Percentiles rank a stretch among this genome's conserved stretches.
Evolutionary conservation across 2,113 vertebrate genomes (phyloP).

Genomic region (Penelope pileata): DNA sequence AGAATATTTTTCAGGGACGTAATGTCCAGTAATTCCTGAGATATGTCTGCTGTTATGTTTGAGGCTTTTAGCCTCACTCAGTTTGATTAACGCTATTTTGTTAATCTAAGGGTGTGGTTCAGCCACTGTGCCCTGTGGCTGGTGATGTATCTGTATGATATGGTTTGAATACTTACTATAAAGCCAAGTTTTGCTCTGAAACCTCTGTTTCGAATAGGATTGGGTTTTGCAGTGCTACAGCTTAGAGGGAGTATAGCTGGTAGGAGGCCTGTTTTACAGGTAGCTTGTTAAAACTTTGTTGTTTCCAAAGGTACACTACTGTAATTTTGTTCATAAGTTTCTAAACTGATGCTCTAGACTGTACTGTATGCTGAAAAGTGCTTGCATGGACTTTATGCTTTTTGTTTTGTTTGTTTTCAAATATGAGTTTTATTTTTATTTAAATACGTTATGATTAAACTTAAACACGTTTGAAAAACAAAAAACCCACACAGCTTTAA

Average conservation of each 20-base stretch:
- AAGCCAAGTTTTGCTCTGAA: not conserved
- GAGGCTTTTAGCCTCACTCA: not conserved
- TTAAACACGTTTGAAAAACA: not conserved
- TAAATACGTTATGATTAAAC: not conserved
- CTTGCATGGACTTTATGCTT: not conserved
- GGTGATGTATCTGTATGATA: not conserved
- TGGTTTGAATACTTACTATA: not conserved
- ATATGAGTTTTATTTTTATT: not conserved
- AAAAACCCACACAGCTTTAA: not conserved
- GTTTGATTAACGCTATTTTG: not conserved
- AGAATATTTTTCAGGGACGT: not conserved
- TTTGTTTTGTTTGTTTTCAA: not conserved
- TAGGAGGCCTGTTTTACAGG: not conserved
- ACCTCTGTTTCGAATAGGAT: not conserved
- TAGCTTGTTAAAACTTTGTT: not conserved
- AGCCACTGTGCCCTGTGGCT: not conserved
- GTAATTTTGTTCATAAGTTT: slow-evolving; percentile 6
- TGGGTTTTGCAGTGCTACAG: not conserved
- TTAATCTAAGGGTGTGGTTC: not conserved
- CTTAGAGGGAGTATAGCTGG: not conserved
- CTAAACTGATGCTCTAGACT: not conserved
- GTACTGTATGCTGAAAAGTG: not conserved
- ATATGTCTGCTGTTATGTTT: not conserved
- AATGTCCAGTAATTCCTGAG: not conserved
- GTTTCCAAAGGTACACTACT: slow-evolving; percentile 19